These are phyloP conservation scores for Ophion ventricosus DNA, from an alignment of 2,888 invertebrate genomes.

Conservation along the genomic window DNA sequence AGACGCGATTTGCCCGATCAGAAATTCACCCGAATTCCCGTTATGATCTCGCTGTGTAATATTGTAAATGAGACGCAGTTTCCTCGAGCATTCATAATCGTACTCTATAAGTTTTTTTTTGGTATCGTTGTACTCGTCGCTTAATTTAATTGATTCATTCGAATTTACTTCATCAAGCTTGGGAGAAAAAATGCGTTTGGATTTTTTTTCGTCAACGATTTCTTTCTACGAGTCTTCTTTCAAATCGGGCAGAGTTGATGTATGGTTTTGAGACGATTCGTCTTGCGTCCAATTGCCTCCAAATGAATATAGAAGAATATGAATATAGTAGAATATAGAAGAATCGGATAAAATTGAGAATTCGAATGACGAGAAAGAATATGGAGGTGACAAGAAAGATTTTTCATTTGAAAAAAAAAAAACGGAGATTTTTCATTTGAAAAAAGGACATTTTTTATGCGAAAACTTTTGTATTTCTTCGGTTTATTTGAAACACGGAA, in stretches of 20 bases:
- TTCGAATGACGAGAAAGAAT: no score
- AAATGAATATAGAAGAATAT: no score
- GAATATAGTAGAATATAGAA: no score
- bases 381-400: no score
- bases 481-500: background rate
- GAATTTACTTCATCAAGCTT: background rate
- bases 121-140: no score
- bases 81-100: background rate
- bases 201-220: background rate
- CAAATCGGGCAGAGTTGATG: background rate
- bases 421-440: background rate
- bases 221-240: background rate
- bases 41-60: background rate
- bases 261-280: background rate
- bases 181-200: background rate
- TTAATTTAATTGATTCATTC: background rate
- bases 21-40: background rate
- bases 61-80: background rate
- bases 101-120: no score
- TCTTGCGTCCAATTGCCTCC: no score
- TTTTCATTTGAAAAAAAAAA: background rate
- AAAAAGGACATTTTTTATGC: no score
- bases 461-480: background rate
- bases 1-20: background rate
- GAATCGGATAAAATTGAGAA: no score